phyloP scores from a whole-genome alignment of 2,888 invertebrate genomes.

The Melanchra persicariae region DNA sequence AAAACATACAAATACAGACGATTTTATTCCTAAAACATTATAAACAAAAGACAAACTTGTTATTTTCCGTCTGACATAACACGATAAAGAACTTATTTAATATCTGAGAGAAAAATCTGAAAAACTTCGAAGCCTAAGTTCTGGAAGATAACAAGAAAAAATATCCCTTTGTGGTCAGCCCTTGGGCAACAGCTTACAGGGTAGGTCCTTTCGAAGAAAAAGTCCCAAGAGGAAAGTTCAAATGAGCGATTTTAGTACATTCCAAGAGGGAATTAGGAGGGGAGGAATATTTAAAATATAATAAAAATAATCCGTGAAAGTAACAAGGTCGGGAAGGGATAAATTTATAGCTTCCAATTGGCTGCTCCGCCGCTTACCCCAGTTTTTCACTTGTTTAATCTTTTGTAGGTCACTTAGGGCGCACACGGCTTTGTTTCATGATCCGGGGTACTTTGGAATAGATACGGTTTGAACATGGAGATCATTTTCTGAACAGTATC shows the following conservation, averaged over 20 bases:
- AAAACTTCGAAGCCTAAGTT: conserved; percentile 58
- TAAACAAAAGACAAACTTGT: conserved; percentile 35
- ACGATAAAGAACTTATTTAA: conserved; percentile 60
- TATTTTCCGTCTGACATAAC: conserved; percentile 31
- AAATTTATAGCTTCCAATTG: conserved; percentile 74
- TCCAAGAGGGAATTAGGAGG: conserved; percentile 30
- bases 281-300: conserved; percentile 58
- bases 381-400: conserved; percentile 70
- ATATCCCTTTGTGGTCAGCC: conserved; percentile 59
- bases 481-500: conserved; percentile 14
- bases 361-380: conserved; percentile 61
- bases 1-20: conserved; percentile 5
- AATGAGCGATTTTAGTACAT: conserved; percentile 56
- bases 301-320: conserved; percentile 64
- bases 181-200: conserved; percentile 47
- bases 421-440: conserved; percentile 43
- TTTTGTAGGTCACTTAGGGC: conserved; percentile 61
- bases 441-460: conserved; percentile 42
- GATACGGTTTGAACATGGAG: conserved; percentile 11
- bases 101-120: conserved; percentile 54
- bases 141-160: conserved; percentile 61
- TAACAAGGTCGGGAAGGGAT: conserved; percentile 64
- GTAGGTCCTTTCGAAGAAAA: conserved; percentile 47
- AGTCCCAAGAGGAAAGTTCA: conserved; percentile 53
- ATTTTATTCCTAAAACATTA: conserved; percentile 32